Percentiles rank a stretch among this genome's conserved stretches.
These are phyloP conservation scores for Venturia canescens DNA, from an alignment of 1,140 invertebrate species.

Conservation along the genomic window DNA sequence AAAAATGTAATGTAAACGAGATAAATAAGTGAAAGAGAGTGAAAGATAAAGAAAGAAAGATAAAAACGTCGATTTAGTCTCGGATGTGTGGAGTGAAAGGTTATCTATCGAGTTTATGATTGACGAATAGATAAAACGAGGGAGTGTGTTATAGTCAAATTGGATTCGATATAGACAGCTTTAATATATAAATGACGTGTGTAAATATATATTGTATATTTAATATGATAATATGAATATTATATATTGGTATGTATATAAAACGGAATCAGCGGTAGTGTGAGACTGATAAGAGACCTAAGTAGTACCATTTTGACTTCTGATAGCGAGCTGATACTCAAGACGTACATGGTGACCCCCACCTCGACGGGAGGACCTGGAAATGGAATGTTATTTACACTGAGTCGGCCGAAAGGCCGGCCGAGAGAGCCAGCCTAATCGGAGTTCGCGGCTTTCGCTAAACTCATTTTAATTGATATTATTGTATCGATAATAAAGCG, in stretches of 20 bases:
- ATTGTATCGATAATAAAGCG: no score
- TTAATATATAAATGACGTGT: background rate
- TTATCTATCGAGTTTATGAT: no score
- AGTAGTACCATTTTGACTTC: slow-evolving; percentile 98
- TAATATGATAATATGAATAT: background rate
- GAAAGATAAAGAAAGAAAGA: background rate
- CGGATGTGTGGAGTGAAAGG: no score
- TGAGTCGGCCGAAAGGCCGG: slow-evolving; percentile 72
- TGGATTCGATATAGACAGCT: no score
- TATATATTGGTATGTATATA: slow-evolving; percentile 5
- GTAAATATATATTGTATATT: slow-evolving; percentile 9
- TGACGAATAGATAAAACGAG: no score
- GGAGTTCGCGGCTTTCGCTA: no score
- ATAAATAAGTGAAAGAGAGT: no score
- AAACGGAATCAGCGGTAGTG: slow-evolving; percentile 61
- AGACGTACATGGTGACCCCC: slow-evolving; percentile 98
- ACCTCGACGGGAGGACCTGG: slow-evolving; percentile 96
- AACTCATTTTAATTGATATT: no score
- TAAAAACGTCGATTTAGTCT: background rate
- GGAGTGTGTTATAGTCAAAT: no score
- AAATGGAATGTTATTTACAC: slow-evolving; percentile 80
- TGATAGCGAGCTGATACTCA: slow-evolving; percentile 98
- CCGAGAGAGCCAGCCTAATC: slow-evolving; percentile 53
- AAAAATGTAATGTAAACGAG: background rate
- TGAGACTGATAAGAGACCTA: slow-evolving; percentile 74